Percentiles rank a stretch among this genome's conserved stretches.
Evolutionary conservation across 2,113 vertebrate species (phyloP).

Genomic region (Gracilinanus agilis): DNA sequence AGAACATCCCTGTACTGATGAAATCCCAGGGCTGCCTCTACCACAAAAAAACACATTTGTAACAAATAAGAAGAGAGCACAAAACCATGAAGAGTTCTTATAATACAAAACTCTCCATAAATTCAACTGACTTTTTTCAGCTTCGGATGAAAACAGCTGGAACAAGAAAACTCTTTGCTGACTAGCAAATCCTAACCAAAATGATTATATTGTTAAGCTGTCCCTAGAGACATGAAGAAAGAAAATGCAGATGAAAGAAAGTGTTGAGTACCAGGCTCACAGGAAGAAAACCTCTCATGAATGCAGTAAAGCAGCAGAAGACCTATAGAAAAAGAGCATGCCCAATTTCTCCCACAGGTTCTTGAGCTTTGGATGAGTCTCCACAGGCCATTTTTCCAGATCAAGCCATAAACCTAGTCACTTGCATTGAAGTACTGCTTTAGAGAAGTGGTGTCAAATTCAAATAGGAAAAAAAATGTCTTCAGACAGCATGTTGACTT

Average conservation of each 20-base stretch:
- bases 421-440: not conserved
- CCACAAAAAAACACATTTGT: not conserved
- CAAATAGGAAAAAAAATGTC: not conserved
- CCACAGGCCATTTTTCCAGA: not conserved
- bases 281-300: not conserved
- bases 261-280: rapidly evolving
- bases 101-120: not conserved
- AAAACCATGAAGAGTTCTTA: not conserved
- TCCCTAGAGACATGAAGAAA: not conserved
- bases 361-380: too few relatives aligned
- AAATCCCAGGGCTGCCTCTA: not conserved
- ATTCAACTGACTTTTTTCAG: not conserved
- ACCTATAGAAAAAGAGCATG: not conserved
- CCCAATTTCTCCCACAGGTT: not conserved
- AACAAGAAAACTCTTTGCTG: not conserved
- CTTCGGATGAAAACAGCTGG: conserved; percentile 23
- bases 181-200: not conserved
- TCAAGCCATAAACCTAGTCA: not conserved
- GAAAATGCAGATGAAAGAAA: not conserved
- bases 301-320: not conserved
- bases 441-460: not conserved
- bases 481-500: not conserved
- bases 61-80: not conserved
- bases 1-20: not conserved
- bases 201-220: not conserved